Conservation (phyloP, 1,140 invertebrate species). For the Zelostemma sp. region DNA sequence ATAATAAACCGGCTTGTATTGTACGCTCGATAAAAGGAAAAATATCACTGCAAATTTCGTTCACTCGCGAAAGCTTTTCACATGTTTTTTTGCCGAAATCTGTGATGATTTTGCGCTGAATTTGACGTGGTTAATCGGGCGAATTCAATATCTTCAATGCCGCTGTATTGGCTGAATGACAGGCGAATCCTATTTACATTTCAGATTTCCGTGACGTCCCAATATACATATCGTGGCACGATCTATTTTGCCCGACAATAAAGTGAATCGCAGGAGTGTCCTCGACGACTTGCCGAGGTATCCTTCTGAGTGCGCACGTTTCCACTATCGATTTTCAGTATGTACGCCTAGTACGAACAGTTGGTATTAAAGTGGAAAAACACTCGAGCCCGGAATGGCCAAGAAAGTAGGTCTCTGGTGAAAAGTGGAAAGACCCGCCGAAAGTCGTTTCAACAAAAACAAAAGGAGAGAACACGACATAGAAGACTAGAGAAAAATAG, state of each 20-base stretch:
- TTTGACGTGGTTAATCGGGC: constrained; percentile 43
- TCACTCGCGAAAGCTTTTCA: too few relatives aligned
- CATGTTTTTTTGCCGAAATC: too few relatives aligned
- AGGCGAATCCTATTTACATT: constrained; percentile 50
- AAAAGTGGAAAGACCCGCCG: constrained; percentile 29
- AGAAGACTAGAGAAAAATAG: constrained; percentile 33
- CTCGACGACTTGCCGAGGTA: constrained; percentile 45
- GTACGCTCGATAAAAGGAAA: too few relatives aligned
- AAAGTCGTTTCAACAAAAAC: constrained; percentile 17
- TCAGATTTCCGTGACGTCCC: constrained; percentile 45
- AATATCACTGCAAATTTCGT: too few relatives aligned
- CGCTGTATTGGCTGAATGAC: constrained; percentile 37
- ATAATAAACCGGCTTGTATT: too few relatives aligned
- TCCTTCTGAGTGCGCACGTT: constrained; percentile 40
- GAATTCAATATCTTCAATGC: constrained; percentile 39
- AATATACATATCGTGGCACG: constrained; percentile 43
- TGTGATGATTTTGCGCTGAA: background rate
- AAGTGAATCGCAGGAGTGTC: constrained; percentile 45
- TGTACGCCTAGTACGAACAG: constrained; percentile 39
- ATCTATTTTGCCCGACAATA: constrained; percentile 47
- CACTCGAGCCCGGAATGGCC: constrained; percentile 37
- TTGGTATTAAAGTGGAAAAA: constrained; percentile 48
- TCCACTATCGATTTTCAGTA: constrained; percentile 43
- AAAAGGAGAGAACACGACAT: constrained; percentile 20
- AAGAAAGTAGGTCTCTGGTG: constrained; percentile 44